Evolutionary conservation across 2,113 vertebrate genomes (phyloP), one percentile per base, ranked within the genome.

Genomic region (Excalfactoria chinensis): DNA sequence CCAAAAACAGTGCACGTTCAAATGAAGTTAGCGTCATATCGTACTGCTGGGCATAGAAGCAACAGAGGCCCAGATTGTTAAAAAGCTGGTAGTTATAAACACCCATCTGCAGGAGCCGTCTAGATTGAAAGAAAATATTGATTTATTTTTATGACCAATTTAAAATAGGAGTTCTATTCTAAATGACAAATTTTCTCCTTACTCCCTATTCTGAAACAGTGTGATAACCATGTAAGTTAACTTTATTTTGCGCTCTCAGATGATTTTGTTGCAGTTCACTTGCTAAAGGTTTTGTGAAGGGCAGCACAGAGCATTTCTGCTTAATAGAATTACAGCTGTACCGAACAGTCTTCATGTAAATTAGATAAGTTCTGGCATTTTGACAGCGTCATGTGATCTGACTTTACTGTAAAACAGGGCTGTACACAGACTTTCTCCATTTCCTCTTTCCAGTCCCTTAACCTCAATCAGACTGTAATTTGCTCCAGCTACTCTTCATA

Each of bases 41-140:
- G 23, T 99, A 99, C 95, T 99, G 99, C 98, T 99, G 99, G 58
- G 99, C 99, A 34, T 99, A 99, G 97, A 99, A 99, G 97, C 99
- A 99, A 92, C 99, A 99, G 87, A 99, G 98, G 30, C 99, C 99
- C 96, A 99, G 97, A 95, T 99, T 99, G 98, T 99, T 99, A 88
- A 99, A 99, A 81, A 99, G 98, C 75, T 99, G 99, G 96, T 99
- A 99, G 96, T 99, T 99, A 93, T 99, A 99, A 76, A 99, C 98
- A 37, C 99, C 99, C 99, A 99, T 99, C 97, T 99, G 99, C 87
- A 99, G 98, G 55, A 99, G 98, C 28, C 99, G 99, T 85, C 99
- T 99, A 97, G 62, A 72, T 56, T 35, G 84, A 93, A 92, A 97
- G 68, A 92, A 85, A 77, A 76, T 28, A 75, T 20, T 67, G 43